Evolutionary conservation across 2,113 vertebrate species (phyloP), one percentile per base, ranked within the genome.

Genomic region (Engraulis encrasicolus): DNA sequence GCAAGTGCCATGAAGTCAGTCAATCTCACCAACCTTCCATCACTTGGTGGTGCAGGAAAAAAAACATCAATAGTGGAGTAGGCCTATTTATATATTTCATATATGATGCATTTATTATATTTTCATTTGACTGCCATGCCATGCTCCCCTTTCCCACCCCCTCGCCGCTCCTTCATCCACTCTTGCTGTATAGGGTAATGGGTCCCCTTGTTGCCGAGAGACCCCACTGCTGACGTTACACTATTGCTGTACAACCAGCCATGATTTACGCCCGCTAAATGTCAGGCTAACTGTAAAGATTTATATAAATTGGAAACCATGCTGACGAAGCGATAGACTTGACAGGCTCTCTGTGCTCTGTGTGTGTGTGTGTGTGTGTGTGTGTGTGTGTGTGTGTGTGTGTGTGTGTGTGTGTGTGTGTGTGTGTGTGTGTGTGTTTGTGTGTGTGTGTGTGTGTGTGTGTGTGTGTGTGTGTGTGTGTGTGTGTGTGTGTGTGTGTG

Each of bases 281-380:
- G 92, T 91, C 91, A 89, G 89, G 50, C 92, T 94, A 95, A 95
- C 94, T 94, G 94, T 93, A 87, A 92, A 93, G 92, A 94, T 95
- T 93, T 93, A 92, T 94, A 94, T 94, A 93, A 94, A 94, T 91
- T 88, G 91, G 88, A 91, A 95, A 93, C 27, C 17, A 74, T 89
- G 94, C 94, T 94, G 94, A 95, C 91, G 81, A 91, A 91, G 93
- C 92, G 94, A 93, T 93, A 93, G 94, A 94, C 94, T 91, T 92
- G 93, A 94, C 91, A 93, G 92, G 88, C 91, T 86, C n/a, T n/a
- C n/a, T n/a, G n/a, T n/a, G n/a, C n/a, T n/a, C n/a, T n/a, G n/a
- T n/a, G n/a, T n/a, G n/a, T n/a, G n/a, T n/a, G n/a, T n/a, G n/a
- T n/a, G n/a, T n/a, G n/a, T n/a, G n/a, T n/a, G n/a, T n/a, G n/a